Evolutionary conservation across 2,113 vertebrate genomes (phyloP).

Genomic region (Amblyornis subalaris): DNA sequence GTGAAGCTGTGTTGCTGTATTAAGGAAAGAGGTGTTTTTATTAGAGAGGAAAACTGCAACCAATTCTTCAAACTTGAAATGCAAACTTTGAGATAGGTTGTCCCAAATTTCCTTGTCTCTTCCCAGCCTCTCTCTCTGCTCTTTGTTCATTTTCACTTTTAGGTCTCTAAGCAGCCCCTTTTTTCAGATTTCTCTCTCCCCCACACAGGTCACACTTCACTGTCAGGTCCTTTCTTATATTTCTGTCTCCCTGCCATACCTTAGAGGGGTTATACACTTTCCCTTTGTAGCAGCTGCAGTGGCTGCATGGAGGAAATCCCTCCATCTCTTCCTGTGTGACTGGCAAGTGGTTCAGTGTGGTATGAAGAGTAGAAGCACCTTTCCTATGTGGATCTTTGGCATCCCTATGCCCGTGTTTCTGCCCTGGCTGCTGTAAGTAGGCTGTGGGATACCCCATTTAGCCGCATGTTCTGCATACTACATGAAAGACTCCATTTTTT

Average conservation of each 20-base stretch:
- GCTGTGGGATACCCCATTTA: neutral
- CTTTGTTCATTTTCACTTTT: neutral
- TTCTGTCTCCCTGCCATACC: neutral
- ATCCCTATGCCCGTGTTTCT: neutral
- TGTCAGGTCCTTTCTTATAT: neutral
- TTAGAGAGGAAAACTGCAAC: neutral
- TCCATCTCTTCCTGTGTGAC: neutral
- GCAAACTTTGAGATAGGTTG: neutral
- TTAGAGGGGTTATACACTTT: neutral
- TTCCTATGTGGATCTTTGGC: neutral
- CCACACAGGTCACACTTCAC: neutral
- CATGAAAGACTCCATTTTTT: neutral
- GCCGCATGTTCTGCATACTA: fast-evolving
- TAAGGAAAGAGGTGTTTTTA: neutral
- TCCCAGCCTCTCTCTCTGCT: neutral
- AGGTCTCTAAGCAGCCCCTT: neutral
- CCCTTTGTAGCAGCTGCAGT: fast-evolving
- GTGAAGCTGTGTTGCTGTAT: neutral
- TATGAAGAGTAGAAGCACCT: neutral
- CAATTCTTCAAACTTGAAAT: neutral
- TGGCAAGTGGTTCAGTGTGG: neutral
- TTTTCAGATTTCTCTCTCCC: neutral
- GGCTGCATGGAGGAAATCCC: neutral
- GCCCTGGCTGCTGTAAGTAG: neutral
- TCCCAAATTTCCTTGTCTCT: neutral